Percentiles rank a stretch among this genome's conserved stretches.
Conservation (phyloP, 2,888 invertebrate species). For the Drosophila yooni region DNA sequence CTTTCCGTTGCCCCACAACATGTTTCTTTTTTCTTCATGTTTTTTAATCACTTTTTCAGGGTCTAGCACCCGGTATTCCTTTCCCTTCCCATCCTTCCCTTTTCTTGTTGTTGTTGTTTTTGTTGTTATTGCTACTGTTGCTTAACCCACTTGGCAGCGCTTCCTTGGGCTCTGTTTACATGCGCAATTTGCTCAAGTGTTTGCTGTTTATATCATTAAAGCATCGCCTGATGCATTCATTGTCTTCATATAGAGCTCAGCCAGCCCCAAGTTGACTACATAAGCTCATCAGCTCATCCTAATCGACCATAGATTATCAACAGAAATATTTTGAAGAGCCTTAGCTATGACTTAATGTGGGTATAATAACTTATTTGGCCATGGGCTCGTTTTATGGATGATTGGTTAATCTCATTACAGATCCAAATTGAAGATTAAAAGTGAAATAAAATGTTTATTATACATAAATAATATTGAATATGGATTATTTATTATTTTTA, state of each 20-base stretch:
- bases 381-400: neutral
- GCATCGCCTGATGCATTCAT: constrained; percentile 39
- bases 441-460: neutral
- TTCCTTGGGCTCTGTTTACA: constrained; percentile 69
- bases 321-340: constrained; percentile 21
- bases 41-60: constrained; percentile 81
- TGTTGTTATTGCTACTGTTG: constrained; percentile 23
- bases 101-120: constrained; percentile 4
- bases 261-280: constrained; percentile 14
- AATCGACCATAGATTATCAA: constrained; percentile 38
- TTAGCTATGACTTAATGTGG: neutral
- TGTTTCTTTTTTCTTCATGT: constrained; percentile 46
- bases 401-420: neutral
- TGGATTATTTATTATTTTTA: neutral
- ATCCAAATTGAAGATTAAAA: neutral
- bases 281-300: constrained; percentile 11
- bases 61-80: constrained; percentile 63
- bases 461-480: neutral
- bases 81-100: neutral
- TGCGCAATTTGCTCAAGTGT: constrained; percentile 81
- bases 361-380: neutral
- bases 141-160: constrained; percentile 49
- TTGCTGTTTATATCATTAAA: constrained; percentile 76
- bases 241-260: constrained; percentile 32
- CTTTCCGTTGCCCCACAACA: constrained; percentile 63